Conservation (phyloP, 2,888 invertebrate species). For the Ormyrus rosae region DNA sequence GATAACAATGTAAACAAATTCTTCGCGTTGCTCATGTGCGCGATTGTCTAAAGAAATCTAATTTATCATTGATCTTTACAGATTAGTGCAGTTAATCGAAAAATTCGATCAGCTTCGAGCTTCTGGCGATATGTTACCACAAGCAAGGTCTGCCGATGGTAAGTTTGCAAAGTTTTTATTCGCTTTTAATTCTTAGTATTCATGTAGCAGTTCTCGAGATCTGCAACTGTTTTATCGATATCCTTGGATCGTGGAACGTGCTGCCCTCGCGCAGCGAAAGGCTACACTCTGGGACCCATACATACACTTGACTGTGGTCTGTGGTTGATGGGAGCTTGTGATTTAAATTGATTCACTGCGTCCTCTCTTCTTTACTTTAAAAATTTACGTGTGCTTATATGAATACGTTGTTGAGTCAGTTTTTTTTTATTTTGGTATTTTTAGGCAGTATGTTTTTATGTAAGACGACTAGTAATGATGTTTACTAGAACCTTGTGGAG, state of each 20-base stretch:
- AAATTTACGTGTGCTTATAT: conserved; percentile 22
- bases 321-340: conserved; percentile 20
- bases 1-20: not conserved
- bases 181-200: conserved; percentile 6
- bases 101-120: conserved; percentile 92
- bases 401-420: conserved; percentile 23
- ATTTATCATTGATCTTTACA: conserved; percentile 62
- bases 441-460: not conserved
- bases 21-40: not conserved
- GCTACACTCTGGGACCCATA: not conserved
- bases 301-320: not conserved
- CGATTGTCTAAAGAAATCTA: not conserved
- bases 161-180: conserved; percentile 60
- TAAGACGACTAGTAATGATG: not conserved
- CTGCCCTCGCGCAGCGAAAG: conserved; percentile 42
- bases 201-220: not conserved
- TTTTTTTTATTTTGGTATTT: conserved; percentile 18
- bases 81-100: conserved; percentile 81
- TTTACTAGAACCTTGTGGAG: not conserved
- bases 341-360: conserved; percentile 26
- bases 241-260: conserved; percentile 39
- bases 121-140: conserved; percentile 87
- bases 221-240: conserved; percentile 48
- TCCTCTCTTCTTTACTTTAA: conserved; percentile 13
- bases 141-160: conserved; percentile 78